Evolutionary conservation across 2,888 invertebrate genomes (phyloP).

Genomic region (Actias luna): DNA sequence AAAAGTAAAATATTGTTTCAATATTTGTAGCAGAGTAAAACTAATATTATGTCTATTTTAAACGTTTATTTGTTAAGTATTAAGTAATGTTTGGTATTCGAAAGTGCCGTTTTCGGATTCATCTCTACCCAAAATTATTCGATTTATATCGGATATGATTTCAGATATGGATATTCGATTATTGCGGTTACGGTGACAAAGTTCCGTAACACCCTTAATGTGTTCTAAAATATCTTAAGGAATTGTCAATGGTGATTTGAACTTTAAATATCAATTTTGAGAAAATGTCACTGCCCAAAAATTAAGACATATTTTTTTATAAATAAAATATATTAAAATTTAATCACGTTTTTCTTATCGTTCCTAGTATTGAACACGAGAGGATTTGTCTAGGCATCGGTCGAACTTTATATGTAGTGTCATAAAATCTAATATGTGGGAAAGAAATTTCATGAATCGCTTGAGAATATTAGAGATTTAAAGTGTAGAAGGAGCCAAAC

Average conservation of each 20-base stretch:
- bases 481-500: not conserved
- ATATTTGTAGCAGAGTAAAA: too few species aligned
- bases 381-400: not conserved
- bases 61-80: too few species aligned
- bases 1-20: too few species aligned
- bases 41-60: too few species aligned
- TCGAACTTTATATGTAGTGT: not conserved
- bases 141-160: too few species aligned
- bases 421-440: too few species aligned
- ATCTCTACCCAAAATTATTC: too few species aligned
- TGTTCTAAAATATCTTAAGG: constrained; percentile 43
- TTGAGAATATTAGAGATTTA: not conserved
- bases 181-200: too few species aligned
- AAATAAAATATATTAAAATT: constrained; percentile 38
- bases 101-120: too few species aligned
- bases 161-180: too few species aligned
- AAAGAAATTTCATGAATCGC: not conserved
- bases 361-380: not conserved
- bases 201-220: too few species aligned
- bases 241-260: constrained; percentile 54
- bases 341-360: constrained; percentile 35
- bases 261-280: constrained; percentile 39
- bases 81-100: too few species aligned
- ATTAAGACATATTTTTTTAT: constrained; percentile 45
- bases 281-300: constrained; percentile 56